Percentiles rank a stretch among this genome's conserved stretches.
phyloP scores from a whole-genome alignment of 2,797 vertebrate genomes.

The Tachyglossus aculeatus region DNA sequence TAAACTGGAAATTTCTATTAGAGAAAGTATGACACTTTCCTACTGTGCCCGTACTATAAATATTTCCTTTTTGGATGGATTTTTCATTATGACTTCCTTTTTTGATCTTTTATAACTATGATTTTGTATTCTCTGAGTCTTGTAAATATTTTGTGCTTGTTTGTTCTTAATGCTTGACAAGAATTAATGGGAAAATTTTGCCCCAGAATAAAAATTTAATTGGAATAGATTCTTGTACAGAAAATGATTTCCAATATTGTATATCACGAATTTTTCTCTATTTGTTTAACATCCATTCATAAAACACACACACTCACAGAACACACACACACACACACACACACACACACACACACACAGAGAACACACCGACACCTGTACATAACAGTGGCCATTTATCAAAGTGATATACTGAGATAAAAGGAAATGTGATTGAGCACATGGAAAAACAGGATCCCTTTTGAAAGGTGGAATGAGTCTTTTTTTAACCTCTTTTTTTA shows the following conservation, averaged over 20 bases:
- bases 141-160: not conserved
- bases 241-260: not conserved
- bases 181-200: not conserved
- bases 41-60: too few relatives aligned
- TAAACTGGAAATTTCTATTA: too few relatives aligned
- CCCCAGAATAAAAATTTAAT: not conserved
- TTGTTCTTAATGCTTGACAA: conserved; percentile 5
- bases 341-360: not conserved
- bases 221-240: not conserved
- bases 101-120: not conserved
- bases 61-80: too few relatives aligned
- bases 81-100: too few relatives aligned
- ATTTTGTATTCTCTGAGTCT: not conserved
- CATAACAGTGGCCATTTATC: not conserved
- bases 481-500: not conserved
- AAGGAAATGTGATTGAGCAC: not conserved
- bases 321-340: too few relatives aligned
- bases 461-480: not conserved
- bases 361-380: not conserved
- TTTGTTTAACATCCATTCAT: not conserved
- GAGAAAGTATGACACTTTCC: too few relatives aligned
- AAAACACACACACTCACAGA: too few relatives aligned
- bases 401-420: not conserved
- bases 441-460: not conserved
- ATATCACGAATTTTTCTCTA: not conserved